Conservation (phyloP, 2,113 vertebrate species). For the Amblyopsis rosae region DNA sequence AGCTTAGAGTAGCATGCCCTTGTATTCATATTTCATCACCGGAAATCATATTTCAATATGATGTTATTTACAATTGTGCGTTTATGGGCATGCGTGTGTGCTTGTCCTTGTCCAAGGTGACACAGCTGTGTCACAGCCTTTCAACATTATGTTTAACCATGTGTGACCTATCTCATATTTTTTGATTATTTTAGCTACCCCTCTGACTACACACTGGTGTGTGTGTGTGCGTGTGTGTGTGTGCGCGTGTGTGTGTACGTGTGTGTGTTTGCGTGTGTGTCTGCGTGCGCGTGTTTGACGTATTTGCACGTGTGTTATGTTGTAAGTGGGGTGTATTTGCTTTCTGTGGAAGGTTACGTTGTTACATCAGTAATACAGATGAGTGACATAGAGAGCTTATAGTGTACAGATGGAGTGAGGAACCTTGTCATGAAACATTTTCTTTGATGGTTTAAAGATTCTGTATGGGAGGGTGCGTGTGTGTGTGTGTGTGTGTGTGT, state of each 20-base stretch:
- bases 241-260: too few relatives aligned
- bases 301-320: neutral
- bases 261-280: too few relatives aligned
- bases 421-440: conserved; percentile 15
- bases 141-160: conserved; percentile 11
- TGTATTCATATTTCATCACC: neutral
- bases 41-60: too few relatives aligned
- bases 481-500: neutral
- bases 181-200: neutral
- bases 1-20: neutral
- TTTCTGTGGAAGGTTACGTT: conserved; percentile 16
- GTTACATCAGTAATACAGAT: conserved; percentile 26
- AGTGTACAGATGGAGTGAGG: conserved; percentile 10
- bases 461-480: conserved; percentile 2
- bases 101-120: conserved; percentile 9
- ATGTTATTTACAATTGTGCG: neutral
- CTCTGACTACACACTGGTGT: conserved; percentile 4
- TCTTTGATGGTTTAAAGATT: conserved; percentile 4
- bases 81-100: too few relatives aligned
- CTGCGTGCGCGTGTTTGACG: neutral
- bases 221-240: neutral
- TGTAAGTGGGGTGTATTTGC: neutral
- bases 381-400: conserved; percentile 3
- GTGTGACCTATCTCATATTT: conserved; percentile 24
- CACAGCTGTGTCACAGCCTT: neutral